phyloP scores from a whole-genome alignment of 2,113 vertebrate genomes.

The Polypterus senegalus region DNA sequence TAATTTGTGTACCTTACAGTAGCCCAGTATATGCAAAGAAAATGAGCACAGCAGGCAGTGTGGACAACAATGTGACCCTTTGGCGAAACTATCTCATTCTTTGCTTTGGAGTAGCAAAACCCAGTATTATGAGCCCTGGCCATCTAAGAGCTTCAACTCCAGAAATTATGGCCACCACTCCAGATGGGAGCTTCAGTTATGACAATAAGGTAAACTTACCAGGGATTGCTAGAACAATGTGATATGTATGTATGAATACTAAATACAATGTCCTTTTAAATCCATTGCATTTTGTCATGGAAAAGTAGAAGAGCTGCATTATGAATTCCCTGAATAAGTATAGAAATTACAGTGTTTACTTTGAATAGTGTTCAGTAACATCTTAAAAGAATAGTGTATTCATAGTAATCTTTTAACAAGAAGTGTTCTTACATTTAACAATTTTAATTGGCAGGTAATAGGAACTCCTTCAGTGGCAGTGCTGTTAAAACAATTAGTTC shows the following conservation, averaged over 20 bases:
- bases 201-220: slow-evolving; percentile 76
- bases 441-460: slow-evolving; percentile 64
- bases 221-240: too few species aligned
- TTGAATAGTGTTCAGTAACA: too few species aligned
- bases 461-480: slow-evolving; percentile 90
- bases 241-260: too few species aligned
- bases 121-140: slow-evolving; percentile 95
- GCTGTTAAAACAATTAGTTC: slow-evolving; percentile 88
- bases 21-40: slow-evolving; percentile 95
- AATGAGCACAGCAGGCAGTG: slow-evolving; percentile 73
- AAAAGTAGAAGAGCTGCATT: too few species aligned
- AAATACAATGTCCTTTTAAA: too few species aligned
- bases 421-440: background rate
- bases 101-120: slow-evolving; percentile 90
- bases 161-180: slow-evolving; percentile 90
- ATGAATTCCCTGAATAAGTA: too few species aligned
- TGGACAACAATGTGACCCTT: slow-evolving; percentile 82
- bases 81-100: slow-evolving; percentile 97
- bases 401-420: too few species aligned
- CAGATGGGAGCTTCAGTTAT: slow-evolving; percentile 84
- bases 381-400: too few species aligned
- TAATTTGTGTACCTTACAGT: slow-evolving; percentile 38
- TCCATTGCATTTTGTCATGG: too few species aligned
- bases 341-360: too few species aligned
- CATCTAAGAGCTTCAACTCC: slow-evolving; percentile 88